phyloP scores from a whole-genome alignment of 2,888 invertebrate species.

The Epistrophella euchroma region DNA sequence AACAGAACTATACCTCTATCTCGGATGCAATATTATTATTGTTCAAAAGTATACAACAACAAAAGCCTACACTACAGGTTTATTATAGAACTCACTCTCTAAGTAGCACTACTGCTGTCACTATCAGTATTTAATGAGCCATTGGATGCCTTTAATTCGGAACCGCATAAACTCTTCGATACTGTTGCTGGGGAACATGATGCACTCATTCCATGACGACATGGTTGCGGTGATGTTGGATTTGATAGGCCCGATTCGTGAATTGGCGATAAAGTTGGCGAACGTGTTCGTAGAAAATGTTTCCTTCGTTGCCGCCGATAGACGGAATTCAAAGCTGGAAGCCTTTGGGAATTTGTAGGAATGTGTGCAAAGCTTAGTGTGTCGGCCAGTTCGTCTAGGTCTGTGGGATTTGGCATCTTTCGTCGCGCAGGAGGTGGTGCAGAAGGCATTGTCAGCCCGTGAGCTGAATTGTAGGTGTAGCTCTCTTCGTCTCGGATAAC shows the following conservation, averaged over 20 bases:
- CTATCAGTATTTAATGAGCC: slow-evolving; percentile 81
- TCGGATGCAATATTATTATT: slow-evolving; percentile 38
- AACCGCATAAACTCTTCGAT: slow-evolving; percentile 57
- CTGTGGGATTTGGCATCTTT: slow-evolving; percentile 84
- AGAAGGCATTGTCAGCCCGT: slow-evolving; percentile 81
- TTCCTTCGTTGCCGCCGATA: slow-evolving; percentile 83
- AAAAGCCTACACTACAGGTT: not conserved
- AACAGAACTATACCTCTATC: slow-evolving; percentile 1
- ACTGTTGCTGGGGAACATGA: slow-evolving; percentile 78
- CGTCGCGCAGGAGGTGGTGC: slow-evolving; percentile 84
- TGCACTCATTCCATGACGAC: slow-evolving; percentile 81
- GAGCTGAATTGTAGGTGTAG: slow-evolving; percentile 79
- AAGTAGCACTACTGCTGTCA: slow-evolving; percentile 71
- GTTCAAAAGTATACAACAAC: slow-evolving; percentile 46
- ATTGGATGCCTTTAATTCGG: slow-evolving; percentile 78
- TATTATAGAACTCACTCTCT: slow-evolving; percentile 63
- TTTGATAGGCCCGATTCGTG: slow-evolving; percentile 89
- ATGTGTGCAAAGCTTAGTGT: slow-evolving; percentile 84
- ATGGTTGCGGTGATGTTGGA: slow-evolving; percentile 87
- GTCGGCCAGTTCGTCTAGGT: slow-evolving; percentile 85
- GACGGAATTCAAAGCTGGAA: slow-evolving; percentile 79
- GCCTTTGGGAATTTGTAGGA: slow-evolving; percentile 76
- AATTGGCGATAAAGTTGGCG: slow-evolving; percentile 88
- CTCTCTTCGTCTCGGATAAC: slow-evolving; percentile 82
- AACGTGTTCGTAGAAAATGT: slow-evolving; percentile 84